Conservation (phyloP, 2,113 vertebrate species). For the Melanostigma gelatinosum region DNA sequence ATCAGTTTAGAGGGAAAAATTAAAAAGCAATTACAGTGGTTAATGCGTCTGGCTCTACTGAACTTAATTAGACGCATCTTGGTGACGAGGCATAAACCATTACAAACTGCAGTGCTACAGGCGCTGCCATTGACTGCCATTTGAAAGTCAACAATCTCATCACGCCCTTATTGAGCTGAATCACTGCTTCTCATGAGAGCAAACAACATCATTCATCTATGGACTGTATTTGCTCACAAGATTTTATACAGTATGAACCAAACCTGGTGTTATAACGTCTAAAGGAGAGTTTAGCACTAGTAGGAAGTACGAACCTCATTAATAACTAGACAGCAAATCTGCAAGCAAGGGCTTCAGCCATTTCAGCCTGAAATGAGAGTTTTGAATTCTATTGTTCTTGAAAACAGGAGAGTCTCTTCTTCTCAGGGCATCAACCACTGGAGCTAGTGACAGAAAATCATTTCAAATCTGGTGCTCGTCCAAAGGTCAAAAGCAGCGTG, state of each 20-base stretch:
- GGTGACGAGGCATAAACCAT: conserved; percentile 28
- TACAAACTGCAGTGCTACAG: conserved; percentile 5
- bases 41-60: conserved; percentile 30
- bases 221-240: not conserved
- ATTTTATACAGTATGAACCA: conserved; percentile 2
- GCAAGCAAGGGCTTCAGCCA: not conserved
- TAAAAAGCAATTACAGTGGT: conserved; percentile 51
- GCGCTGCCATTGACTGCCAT: not conserved
- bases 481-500: conserved; percentile 65
- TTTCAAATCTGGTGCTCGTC: conserved; percentile 51
- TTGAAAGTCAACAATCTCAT: conserved; percentile 37
- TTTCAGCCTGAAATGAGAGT: not conserved
- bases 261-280: not conserved
- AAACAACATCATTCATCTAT: conserved; percentile 5
- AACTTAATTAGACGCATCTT: conserved; percentile 57
- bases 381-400: not conserved
- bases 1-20: conserved; percentile 43
- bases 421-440: conserved; percentile 7
- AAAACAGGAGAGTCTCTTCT: conserved; percentile 3
- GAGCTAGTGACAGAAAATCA: conserved; percentile 67
- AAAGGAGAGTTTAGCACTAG: not conserved
- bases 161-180: conserved; percentile 1
- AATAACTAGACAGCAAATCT: not conserved
- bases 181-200: conserved; percentile 20
- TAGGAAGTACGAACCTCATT: not conserved